Conservation (phyloP, 2,113 vertebrate species). For the Calonectris borealis region DNA sequence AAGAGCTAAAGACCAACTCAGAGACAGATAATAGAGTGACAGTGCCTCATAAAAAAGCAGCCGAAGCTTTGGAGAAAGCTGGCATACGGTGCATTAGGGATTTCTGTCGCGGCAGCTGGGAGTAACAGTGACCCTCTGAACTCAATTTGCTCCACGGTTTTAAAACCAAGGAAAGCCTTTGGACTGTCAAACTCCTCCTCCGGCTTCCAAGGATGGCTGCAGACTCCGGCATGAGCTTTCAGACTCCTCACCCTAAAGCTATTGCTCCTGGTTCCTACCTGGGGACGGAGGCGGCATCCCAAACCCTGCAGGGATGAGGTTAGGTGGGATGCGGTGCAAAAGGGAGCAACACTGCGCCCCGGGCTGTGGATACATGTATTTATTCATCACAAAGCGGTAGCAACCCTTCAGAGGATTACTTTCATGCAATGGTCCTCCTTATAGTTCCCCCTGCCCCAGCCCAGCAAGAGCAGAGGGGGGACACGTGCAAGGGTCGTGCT, state of each 20-base stretch:
- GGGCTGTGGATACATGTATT: background rate
- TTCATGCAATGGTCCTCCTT: background rate
- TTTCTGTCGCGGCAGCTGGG: slow-evolving; percentile 55
- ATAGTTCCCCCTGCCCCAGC: background rate
- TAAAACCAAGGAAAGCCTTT: slow-evolving; percentile 56
- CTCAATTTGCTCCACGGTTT: slow-evolving; percentile 75
- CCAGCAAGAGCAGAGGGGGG: background rate
- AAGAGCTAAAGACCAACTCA: slow-evolving; percentile 74
- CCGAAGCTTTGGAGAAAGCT: background rate
- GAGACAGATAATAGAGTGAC: slow-evolving; percentile 73
- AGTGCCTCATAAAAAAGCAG: slow-evolving; percentile 73
- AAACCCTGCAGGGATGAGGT: background rate
- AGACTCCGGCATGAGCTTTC: fast-evolving
- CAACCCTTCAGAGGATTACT: background rate
- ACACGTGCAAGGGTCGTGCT: fast-evolving
- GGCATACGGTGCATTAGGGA: slow-evolving; percentile 28
- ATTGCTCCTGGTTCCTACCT: fast-evolving
- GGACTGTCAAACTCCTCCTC: slow-evolving; percentile 3
- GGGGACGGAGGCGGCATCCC: background rate
- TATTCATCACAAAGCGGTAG: fast-evolving
- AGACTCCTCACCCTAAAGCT: background rate
- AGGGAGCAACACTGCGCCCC: fast-evolving
- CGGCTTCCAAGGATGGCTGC: background rate
- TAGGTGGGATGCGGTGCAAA: fast-evolving
- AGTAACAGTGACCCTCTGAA: slow-evolving; percentile 71